Evolutionary conservation across 2,797 vertebrate genomes (phyloP).

Genomic region (Huso huso): DNA sequence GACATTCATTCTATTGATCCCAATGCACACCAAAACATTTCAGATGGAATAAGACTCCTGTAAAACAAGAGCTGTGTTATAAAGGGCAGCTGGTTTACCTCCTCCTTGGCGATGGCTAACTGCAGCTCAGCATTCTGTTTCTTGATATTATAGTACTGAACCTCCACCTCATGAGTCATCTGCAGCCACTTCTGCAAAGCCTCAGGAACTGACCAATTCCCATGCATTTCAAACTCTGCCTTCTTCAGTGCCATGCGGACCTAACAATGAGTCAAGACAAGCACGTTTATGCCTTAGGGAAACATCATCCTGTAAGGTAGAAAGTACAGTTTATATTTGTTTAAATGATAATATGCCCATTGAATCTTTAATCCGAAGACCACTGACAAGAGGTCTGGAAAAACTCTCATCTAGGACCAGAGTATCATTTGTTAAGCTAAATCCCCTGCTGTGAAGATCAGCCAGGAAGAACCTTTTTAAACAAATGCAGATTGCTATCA

Average conservation of each 20-base stretch:
- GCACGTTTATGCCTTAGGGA: no score
- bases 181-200: conserved; percentile 97
- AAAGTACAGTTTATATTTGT: no score
- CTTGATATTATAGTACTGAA: conserved; percentile 98
- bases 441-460: no score
- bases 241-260: conserved; percentile 94
- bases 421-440: no score
- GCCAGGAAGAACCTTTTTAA: no score
- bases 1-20: background rate
- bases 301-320: no score
- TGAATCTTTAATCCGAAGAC: no score
- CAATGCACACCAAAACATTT: background rate
- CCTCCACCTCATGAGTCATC: conserved; percentile 94
- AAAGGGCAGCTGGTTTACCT: conserved; percentile 55
- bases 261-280: conserved; percentile 37
- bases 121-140: conserved; percentile 91
- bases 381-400: no score
- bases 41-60: background rate
- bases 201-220: conserved; percentile 88
- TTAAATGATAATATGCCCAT: no score
- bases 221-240: conserved; percentile 86
- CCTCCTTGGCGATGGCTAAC: conserved; percentile 85
- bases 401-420: no score
- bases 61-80: background rate
- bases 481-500: no score